Evolutionary conservation across 53 echinoderm and acorn worm species (phyloP).

Genomic region (Echinometra lucunter): DNA sequence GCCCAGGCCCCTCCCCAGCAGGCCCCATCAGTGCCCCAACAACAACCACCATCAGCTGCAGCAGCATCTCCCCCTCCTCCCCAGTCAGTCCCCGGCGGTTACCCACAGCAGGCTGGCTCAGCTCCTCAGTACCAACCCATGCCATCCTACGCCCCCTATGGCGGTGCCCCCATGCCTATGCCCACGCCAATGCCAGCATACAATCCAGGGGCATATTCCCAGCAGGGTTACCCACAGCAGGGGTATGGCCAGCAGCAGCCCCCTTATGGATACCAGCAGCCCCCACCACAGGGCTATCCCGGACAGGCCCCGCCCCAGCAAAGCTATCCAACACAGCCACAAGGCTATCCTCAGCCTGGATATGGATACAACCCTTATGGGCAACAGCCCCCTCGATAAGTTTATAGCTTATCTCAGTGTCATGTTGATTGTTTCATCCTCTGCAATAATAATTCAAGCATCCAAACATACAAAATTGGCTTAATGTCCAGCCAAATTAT

Average conservation of each 20-base stretch:
- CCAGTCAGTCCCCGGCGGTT: slow-evolving; percentile 36
- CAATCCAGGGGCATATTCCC: background rate
- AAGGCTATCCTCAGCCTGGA: slow-evolving; percentile 40
- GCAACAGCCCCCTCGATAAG: slow-evolving; percentile 48
- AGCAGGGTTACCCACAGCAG: slow-evolving; percentile 51
- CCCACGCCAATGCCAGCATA: slow-evolving; percentile 35
- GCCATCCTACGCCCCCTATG: slow-evolving; percentile 63
- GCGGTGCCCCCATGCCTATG: slow-evolving; percentile 60
- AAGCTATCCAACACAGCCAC: slow-evolving; percentile 61
- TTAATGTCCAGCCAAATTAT: background rate
- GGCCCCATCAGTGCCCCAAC: slow-evolving; percentile 22
- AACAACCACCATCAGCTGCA: slow-evolving; percentile 27
- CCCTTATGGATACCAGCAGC: slow-evolving; percentile 1
- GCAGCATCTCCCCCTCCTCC: slow-evolving; percentile 52
- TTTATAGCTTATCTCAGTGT: background rate
- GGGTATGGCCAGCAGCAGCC: slow-evolving; percentile 51
- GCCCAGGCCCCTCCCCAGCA: slow-evolving; percentile 10
- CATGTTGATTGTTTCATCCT: background rate
- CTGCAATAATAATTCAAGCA: slow-evolving; percentile 11
- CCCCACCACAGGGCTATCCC: slow-evolving; percentile 46
- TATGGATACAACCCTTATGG: slow-evolving; percentile 53
- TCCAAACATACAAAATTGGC: background rate
- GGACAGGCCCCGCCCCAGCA: slow-evolving; percentile 65
- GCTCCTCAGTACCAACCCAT: slow-evolving; percentile 64
- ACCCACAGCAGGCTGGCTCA: slow-evolving; percentile 41